phyloP scores from a whole-genome alignment of 2,797 vertebrate species.

The Channa striata region DNA sequence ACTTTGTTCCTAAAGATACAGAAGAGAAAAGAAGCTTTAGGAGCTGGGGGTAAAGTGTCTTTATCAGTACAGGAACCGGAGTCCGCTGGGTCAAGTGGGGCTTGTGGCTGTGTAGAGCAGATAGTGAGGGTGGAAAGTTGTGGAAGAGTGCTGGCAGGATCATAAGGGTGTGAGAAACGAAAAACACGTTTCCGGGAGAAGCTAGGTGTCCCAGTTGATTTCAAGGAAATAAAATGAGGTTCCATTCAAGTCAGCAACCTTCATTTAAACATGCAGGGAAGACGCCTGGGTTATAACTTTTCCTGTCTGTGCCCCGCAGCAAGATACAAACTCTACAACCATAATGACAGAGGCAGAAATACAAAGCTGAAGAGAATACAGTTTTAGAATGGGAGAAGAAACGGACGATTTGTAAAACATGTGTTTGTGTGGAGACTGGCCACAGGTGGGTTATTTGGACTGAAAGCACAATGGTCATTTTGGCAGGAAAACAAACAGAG shows the following conservation, averaged over 20 bases:
- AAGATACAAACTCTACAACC: constrained; percentile 33
- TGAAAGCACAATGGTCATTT: constrained; percentile 44
- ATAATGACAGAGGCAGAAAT: constrained; percentile 45
- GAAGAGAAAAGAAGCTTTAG: constrained; percentile 66
- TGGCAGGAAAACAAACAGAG: constrained; percentile 42
- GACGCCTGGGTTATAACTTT: constrained; percentile 36
- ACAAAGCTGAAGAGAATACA: constrained; percentile 23
- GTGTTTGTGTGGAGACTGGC: constrained; percentile 47
- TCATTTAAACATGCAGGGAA: constrained; percentile 47
- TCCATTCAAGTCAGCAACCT: constrained; percentile 40
- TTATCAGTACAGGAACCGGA: constrained; percentile 62
- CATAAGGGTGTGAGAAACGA: constrained; percentile 26
- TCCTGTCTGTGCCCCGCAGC: constrained; percentile 47
- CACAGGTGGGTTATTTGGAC: constrained; percentile 53
- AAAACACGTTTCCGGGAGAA: constrained; percentile 25
- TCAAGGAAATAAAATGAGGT: constrained; percentile 35
- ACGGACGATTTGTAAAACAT: constrained; percentile 34
- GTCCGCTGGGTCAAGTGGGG: constrained; percentile 59
- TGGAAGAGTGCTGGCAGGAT: constrained; percentile 25
- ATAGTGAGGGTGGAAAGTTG: constrained; percentile 56
- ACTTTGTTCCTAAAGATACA: constrained; percentile 57
- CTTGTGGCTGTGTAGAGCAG: constrained; percentile 59
- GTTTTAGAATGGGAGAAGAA: constrained; percentile 32
- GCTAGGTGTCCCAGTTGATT: constrained; percentile 48
- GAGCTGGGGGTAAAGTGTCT: constrained; percentile 45